Evolutionary conservation across 2,113 vertebrate genomes (phyloP), one percentile per base, ranked within the genome.

Genomic region (Sciurus niger): DNA sequence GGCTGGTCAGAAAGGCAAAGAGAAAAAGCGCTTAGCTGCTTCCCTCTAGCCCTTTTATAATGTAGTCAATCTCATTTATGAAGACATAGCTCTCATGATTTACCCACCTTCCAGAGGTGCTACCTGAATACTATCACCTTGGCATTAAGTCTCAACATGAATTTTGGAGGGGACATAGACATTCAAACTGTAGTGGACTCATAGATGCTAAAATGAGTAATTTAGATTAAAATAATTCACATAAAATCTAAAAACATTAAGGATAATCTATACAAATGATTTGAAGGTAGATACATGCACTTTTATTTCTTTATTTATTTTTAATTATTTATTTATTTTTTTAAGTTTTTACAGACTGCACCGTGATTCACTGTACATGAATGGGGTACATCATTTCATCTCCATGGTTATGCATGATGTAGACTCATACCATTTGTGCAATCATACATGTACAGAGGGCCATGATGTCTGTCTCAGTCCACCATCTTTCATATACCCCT

Each of bases 161-260:
- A 77, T 58, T 28, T n/a, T 79, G 16, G 30, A 20, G 4, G 14
- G 8, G 14, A 58, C 48, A 73, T 24, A 34, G 74, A 32, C 55
- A 65, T 40, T 92, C 16, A 76, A 37, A 13, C 28, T 16, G 73
- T 10, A 58, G 11, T n/a, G n/a, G 12, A 85, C 32, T 43, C 28
- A 4, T 6, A 93, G 53, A 55, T 70, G 30, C 4, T 63, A 32
- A 51, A n/a, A 14, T 20, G 12, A 73, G 12, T 89, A 55, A 32
- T 28, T 72, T 14, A 55, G 43, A 78, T 93, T 95, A 77, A 51
- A 55, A 40, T 90, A 89, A 84, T 70, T 20, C 40, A 40, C 67
- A 95, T 80, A 83, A 67, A 95, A 83, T 88, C 46, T 74, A 4
- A 17, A 76, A 20, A 34, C 30, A n/a, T 34, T 18, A 40, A 92